A percentile compares a stretch with the other conserved stretches of the same genome.
These are phyloP conservation scores for Ichneumon xanthorius DNA, from an alignment of 2,888 invertebrate species.

Conservation along the genomic window DNA sequence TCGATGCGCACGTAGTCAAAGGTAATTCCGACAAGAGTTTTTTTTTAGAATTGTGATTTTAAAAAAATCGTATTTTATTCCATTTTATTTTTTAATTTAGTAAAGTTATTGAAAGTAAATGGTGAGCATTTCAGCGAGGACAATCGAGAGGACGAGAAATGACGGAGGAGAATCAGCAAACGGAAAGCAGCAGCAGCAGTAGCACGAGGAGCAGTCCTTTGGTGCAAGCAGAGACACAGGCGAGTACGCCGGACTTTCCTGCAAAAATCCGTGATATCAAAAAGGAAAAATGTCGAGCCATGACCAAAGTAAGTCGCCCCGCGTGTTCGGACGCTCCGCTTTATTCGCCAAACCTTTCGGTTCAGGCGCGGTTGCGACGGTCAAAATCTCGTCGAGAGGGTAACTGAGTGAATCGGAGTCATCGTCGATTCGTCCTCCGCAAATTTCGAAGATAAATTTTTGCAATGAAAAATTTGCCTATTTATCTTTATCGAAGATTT, in stretches of 20 bases:
- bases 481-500: not conserved
- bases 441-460: not conserved
- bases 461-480: not conserved
- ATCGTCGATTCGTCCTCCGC: not conserved
- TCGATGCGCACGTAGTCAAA: too few species aligned
- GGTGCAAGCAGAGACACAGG: conserved; percentile 83
- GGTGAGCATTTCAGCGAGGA: not conserved
- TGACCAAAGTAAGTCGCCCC: conserved; percentile 87
- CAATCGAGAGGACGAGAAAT: conserved; percentile 80
- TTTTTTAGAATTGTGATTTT: too few species aligned
- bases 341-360: too few species aligned
- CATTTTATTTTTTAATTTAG: too few species aligned
- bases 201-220: conserved; percentile 67
- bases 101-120: not conserved
- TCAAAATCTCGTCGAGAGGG: not conserved
- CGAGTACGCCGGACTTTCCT: conserved; percentile 79
- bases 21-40: too few species aligned
- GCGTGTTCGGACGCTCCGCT: not conserved
- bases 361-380: too few species aligned
- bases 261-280: conserved; percentile 86
- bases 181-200: conserved; percentile 70
- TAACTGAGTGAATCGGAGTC: conserved; percentile 2
- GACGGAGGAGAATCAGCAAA: conserved; percentile 86
- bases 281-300: conserved; percentile 89
- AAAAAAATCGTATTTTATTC: too few species aligned